Evolutionary conservation across 1,140 invertebrate species (phyloP).

Genomic region (Drosophila rufa): DNA sequence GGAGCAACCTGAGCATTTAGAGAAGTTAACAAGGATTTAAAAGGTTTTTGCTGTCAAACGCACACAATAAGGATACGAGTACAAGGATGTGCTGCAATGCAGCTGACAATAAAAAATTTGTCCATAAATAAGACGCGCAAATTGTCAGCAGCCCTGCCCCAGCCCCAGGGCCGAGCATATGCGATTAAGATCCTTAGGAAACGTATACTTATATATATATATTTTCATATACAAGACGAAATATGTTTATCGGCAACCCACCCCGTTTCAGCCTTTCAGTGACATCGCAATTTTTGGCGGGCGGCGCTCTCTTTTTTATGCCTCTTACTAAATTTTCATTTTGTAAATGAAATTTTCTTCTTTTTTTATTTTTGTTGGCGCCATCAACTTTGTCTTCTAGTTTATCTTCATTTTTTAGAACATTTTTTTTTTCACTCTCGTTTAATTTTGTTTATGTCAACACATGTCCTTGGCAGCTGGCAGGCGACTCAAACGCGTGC

Average conservation of each 20-base stretch:
- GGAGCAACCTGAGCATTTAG: constrained; percentile 75
- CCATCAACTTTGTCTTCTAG: constrained; percentile 59
- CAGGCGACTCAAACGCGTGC: constrained; percentile 58
- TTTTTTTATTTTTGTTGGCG: constrained; percentile 10
- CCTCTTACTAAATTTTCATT: constrained; percentile 77
- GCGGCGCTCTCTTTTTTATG: constrained; percentile 44
- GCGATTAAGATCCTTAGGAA: constrained; percentile 64
- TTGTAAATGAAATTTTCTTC: constrained; percentile 74
- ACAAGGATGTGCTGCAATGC: constrained; percentile 59
- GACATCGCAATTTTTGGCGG: constrained; percentile 12
- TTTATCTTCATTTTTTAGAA: constrained; percentile 65
- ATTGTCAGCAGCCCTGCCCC: constrained; percentile 38
- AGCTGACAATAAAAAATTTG: constrained; percentile 71
- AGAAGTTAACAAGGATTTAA: constrained; percentile 84
- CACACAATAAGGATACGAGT: constrained; percentile 37
- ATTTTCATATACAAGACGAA: constrained; percentile 39
- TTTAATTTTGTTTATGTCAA: constrained; percentile 61
- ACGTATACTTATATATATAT: constrained; percentile 8
- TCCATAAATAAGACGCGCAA: constrained; percentile 61
- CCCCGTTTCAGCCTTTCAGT: constrained; percentile 3
- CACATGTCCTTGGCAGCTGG: constrained; percentile 77
- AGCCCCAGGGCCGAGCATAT: constrained; percentile 7
- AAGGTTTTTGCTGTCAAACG: constrained; percentile 82
- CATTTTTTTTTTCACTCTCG: constrained; percentile 21
- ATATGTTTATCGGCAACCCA: constrained; percentile 61